Base-by-base conservation (phyloP, 2,113 vertebrate genomes). In the Caretta caretta region DNA sequence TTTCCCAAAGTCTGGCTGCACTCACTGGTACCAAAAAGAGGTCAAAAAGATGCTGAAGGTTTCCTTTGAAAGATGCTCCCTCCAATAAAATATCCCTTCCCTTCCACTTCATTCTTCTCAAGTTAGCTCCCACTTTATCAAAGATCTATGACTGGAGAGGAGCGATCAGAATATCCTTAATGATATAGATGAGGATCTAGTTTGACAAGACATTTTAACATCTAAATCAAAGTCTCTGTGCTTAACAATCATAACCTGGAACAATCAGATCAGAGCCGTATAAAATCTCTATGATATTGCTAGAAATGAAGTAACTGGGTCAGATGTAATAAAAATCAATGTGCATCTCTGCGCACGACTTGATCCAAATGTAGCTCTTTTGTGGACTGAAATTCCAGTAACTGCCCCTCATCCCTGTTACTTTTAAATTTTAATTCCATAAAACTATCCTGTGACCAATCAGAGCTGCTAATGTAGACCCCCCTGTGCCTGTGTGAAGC, bases 151-250 rank as follows among this genome's bases (percentile, higher is more conserved):
- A 86, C 5, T 51, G 56, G 35, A 91, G 4, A 42, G 11, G 2
- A 8, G 46, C 11, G 19, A 90, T 53, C 8, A 88, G 83, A 97
- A 90, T 48, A 90, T 16, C 25, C 62, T 69, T 62, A 48, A 0
- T 89, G 38, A 13, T 17, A 11, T 51, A 85, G n/a, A 46, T 19
- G 4, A n/a, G 25, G 3, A 79, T 8, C 1, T 84, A 46, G 20
- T 92, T 86, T 92, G 59, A 88, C 27, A 89, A 53, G 20, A 76
- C 46, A 92, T 96, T 78, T 90, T 85, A 96, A 87, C 62, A 83
- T 42, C 29, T 29, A 83, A 88, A 86, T 92, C 48, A 96, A 94
- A 93, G 16, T 19, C 4, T 84, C 35, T 76, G 5, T 80, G 17
- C 57, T 86, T 96, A 94, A 88, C 12, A 93, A 79, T 14, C 25